Evolutionary conservation across 2,113 vertebrate species (phyloP), one percentile per base, ranked within the genome.

Genomic region (Colaptes auratus): DNA sequence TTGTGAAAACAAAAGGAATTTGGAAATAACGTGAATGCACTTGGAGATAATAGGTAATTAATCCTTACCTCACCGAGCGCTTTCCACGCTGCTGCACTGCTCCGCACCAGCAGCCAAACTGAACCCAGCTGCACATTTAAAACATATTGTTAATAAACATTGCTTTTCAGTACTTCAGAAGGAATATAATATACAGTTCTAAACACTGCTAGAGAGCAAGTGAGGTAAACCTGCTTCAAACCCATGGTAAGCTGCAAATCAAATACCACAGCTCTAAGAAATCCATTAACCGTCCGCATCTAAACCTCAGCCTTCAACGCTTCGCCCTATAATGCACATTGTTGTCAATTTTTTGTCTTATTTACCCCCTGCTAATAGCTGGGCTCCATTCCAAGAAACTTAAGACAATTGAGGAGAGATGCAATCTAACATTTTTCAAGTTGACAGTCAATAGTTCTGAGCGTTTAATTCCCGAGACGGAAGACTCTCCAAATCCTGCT

Each of bases 301-400:
- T 82, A 96, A 95, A 94, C 46, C 86, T 82, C 89, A 92, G 82
- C 86, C 89, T 65, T 97, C 94, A 93, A 50, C 0, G 9, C 88
- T 92, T 90, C 52, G 7, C 86, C 91, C 80, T 75, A 15, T 55
- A 93, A 95, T 81, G 85, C 85, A 72, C 82, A 83, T 81, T 94
- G 90, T 92, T 96, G 94, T 95, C 85, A 91, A 91, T 92, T 97
- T 96, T 96, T 93, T 89, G 93, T 92, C 89, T 91, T 95, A 90
- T 96, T 96, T 97, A 94, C 94, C 94, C 94, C 96, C 90, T 91
- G 94, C 95, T 91, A 97, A 95, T 88, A 94, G 50, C 91, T 95
- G 91, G 96, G 95, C 95, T 95, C 60, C 6, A 3, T 94, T 96
- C 95, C 95, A 97, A 94, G 94, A 83, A 96, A 94, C 85, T 94